These are phyloP conservation scores for Monopterus albus DNA, from an alignment of 2,113 vertebrate species.

Conservation along the genomic window DNA sequence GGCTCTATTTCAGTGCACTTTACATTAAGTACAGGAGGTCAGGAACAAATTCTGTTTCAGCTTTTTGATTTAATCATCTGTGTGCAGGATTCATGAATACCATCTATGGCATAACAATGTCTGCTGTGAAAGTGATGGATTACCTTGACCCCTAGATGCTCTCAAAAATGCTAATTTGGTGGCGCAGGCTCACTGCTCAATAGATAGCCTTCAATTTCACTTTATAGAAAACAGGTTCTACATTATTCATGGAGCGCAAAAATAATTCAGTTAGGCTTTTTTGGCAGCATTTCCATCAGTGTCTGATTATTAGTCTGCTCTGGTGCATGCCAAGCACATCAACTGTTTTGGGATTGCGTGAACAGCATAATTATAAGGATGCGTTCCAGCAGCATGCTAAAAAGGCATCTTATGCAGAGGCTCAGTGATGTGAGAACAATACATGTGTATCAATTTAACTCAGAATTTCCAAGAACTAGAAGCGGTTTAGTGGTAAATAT, in stretches of 20 bases:
- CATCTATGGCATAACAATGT: constrained; percentile 60
- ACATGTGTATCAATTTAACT: constrained; percentile 10
- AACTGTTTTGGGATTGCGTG: constrained; percentile 63
- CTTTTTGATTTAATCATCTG: constrained; percentile 64
- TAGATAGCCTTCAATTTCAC: constrained; percentile 70
- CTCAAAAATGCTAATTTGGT: constrained; percentile 76
- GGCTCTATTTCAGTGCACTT: constrained; percentile 39
- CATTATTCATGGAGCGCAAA: constrained; percentile 76
- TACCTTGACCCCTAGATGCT: constrained; percentile 76
- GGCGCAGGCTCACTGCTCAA: constrained; percentile 57
- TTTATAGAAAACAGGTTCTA: constrained; percentile 60
- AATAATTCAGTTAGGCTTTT: constrained; percentile 64
- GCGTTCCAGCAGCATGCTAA: constrained; percentile 52
- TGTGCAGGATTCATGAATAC: constrained; percentile 72
- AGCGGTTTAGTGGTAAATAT: constrained; percentile 3
- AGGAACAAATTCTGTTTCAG: constrained; percentile 56
- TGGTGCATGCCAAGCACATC: constrained; percentile 60
- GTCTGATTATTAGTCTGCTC: constrained; percentile 68
- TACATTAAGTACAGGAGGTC: constrained; percentile 50
- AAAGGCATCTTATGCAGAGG: constrained; percentile 18
- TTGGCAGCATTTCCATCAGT: constrained; percentile 62
- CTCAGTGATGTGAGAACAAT: constrained; percentile 9
- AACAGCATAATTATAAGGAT: constrained; percentile 54
- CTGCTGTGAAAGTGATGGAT: constrained; percentile 78
- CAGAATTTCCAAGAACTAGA: background rate